phyloP scores from a whole-genome alignment of 2,888 invertebrate species.

The Biston betularia region DNA sequence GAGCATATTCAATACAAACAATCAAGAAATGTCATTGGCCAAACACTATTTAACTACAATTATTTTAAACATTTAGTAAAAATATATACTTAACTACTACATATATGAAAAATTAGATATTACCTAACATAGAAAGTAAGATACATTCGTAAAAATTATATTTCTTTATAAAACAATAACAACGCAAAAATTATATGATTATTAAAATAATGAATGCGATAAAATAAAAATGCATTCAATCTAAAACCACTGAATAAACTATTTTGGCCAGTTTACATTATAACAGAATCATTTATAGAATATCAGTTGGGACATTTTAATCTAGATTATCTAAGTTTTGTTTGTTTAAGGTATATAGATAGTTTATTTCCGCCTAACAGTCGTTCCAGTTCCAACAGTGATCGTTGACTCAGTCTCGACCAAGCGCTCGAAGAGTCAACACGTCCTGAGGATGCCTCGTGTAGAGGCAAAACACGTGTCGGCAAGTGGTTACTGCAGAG shows the following conservation, averaged over 20 bases:
- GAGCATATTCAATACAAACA: too few species aligned
- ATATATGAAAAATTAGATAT: background rate
- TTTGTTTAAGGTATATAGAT: too few species aligned
- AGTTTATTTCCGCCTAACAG: too few species aligned
- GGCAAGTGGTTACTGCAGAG: too few species aligned
- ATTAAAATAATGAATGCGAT: background rate
- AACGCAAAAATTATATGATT: background rate
- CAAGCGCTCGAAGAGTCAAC: too few species aligned
- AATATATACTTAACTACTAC: too few species aligned
- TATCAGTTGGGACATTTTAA: background rate
- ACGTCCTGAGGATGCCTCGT: too few species aligned
- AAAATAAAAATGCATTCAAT: background rate
- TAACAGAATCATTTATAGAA: too few species aligned
- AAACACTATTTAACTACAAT: background rate
- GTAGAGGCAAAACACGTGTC: too few species aligned
- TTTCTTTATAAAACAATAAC: background rate
- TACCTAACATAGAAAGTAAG: background rate
- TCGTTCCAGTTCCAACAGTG: too few species aligned
- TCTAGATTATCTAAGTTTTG: too few species aligned
- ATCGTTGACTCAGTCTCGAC: too few species aligned
- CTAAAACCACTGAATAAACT: background rate
- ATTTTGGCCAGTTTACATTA: slow-evolving; percentile 3
- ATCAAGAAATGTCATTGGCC: background rate
- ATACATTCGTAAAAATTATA: background rate
- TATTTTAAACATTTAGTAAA: background rate